A percentile compares a stretch with the other conserved stretches of the same genome.
Conservation (phyloP, 1,140 invertebrate species). For the Ceratina calcarata region DNA sequence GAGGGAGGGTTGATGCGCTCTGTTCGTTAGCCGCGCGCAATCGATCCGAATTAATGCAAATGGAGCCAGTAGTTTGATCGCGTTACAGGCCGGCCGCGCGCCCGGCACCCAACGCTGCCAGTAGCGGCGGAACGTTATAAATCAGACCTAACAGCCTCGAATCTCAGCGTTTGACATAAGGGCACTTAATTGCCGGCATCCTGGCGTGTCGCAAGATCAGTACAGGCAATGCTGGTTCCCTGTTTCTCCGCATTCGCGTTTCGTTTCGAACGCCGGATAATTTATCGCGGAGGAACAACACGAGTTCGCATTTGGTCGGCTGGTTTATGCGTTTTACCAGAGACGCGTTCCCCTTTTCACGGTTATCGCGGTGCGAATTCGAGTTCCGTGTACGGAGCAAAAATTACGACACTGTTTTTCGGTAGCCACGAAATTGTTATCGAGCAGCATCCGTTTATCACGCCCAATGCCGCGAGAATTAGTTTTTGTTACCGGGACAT, state of each 20-base stretch:
- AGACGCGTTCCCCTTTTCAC: neutral
- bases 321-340: neutral
- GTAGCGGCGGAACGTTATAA: slow-evolving; percentile 31
- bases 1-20: neutral
- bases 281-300: neutral
- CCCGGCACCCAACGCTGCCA: neutral
- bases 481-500: neutral
- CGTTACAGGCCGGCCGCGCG: neutral
- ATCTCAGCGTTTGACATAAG: slow-evolving; percentile 29
- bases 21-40: slow-evolving; percentile 3
- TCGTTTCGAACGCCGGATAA: neutral
- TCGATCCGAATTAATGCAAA: slow-evolving; percentile 49
- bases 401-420: neutral
- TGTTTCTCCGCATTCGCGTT: neutral
- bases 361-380: neutral
- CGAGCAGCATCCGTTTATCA: neutral
- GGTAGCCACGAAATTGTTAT: slow-evolving; percentile 11
- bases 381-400: no score
- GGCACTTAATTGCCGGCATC: slow-evolving; percentile 33
- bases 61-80: slow-evolving; percentile 32
- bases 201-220: slow-evolving; percentile 21
- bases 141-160: slow-evolving; percentile 39
- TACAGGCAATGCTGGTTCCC: neutral
- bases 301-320: neutral
- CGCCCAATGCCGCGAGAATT: neutral